Evolutionary conservation across 1,140 invertebrate species (phyloP).

Genomic region (Globodera rostochiensis): DNA sequence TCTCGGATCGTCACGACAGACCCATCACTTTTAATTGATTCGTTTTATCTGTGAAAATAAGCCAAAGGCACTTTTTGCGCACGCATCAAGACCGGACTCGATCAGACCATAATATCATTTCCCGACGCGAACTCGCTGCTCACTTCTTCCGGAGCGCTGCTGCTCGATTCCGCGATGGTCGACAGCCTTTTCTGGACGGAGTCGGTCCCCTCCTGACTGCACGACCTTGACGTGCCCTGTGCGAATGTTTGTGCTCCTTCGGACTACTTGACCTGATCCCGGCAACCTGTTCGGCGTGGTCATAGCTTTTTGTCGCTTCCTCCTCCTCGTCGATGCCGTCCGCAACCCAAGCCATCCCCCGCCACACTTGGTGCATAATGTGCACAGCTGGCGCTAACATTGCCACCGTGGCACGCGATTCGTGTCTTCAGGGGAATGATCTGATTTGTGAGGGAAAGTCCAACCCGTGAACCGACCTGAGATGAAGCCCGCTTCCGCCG

Average conservation of each 20-base stretch:
- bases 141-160: conserved; percentile 54
- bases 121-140: conserved; percentile 59
- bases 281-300: conserved; percentile 52
- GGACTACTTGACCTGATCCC: not conserved
- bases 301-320: conserved; percentile 55
- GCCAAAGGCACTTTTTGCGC: not conserved
- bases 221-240: conserved; percentile 34
- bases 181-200: conserved; percentile 50
- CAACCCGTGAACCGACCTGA: conserved; percentile 35
- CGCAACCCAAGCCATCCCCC: conserved; percentile 65
- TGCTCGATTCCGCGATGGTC: conserved; percentile 58
- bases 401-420: conserved; percentile 61
- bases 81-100: not conserved
- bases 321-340: conserved; percentile 65
- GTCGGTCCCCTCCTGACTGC: conserved; percentile 42
- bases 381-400: conserved; percentile 65
- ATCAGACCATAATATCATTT: conserved; percentile 55
- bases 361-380: conserved; percentile 65
- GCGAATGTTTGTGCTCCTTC: conserved; percentile 11
- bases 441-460: conserved; percentile 7
- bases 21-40: too few species aligned
- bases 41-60: not conserved
- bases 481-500: conserved; percentile 33
- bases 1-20: too few species aligned
- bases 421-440: conserved; percentile 40